Percentiles rank a stretch among this genome's conserved stretches.
These are phyloP conservation scores for Trichomycterus rosablanca DNA, from an alignment of 2,113 vertebrate genomes.

Conservation along the genomic window DNA sequence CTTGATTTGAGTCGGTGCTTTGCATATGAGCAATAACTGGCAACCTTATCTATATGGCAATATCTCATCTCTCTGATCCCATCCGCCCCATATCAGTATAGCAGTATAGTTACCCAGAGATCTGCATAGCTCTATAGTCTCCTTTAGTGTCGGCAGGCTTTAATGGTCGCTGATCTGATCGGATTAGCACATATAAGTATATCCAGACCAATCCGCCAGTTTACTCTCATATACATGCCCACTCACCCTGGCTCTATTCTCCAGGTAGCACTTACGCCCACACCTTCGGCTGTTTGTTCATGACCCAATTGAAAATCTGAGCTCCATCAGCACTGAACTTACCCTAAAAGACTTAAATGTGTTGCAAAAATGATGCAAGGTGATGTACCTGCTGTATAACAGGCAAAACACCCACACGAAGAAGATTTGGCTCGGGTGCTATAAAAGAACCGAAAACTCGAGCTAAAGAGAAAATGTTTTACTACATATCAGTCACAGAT, in stretches of 20 bases:
- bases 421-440: too few species aligned
- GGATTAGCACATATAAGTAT: slow-evolving; percentile 44
- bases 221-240: background rate
- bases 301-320: background rate
- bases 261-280: background rate
- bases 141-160: slow-evolving; percentile 30
- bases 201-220: slow-evolving; percentile 9
- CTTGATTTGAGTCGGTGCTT: too few species aligned
- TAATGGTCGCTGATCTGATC: slow-evolving; percentile 50
- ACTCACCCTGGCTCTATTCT: background rate
- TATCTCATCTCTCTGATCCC: too few species aligned
- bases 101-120: slow-evolving; percentile 33
- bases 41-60: too few species aligned
- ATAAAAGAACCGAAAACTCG: too few species aligned
- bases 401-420: too few species aligned
- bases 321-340: too few species aligned
- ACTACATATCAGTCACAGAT: too few species aligned
- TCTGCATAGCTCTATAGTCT: slow-evolving; percentile 42
- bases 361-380: too few species aligned
- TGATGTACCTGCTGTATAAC: too few species aligned
- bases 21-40: too few species aligned
- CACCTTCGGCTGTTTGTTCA: slow-evolving; percentile 1
- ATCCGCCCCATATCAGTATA: slow-evolving; percentile 38
- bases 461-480: too few species aligned
- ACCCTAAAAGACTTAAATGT: background rate